Percentiles rank a stretch among this genome's conserved stretches.
These are phyloP conservation scores for Setipinna tenuifilis DNA, from an alignment of 2,797 vertebrate species.

Conservation along the genomic window DNA sequence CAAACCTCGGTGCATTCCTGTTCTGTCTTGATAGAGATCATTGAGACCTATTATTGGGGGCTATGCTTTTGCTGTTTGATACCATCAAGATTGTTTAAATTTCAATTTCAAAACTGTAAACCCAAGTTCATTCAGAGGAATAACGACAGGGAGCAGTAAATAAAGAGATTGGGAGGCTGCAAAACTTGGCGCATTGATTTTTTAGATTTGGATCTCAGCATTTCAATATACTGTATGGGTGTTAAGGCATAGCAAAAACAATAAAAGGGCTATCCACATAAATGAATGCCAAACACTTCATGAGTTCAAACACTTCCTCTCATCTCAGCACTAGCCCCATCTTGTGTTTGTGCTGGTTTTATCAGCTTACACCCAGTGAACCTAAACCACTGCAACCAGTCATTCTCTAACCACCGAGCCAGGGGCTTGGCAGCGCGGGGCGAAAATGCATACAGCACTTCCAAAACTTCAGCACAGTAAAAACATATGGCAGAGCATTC, in stretches of 20 bases:
- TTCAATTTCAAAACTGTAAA: neutral
- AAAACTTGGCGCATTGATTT: neutral
- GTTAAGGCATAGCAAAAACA: neutral
- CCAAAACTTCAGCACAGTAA: neutral
- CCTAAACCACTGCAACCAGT: neutral
- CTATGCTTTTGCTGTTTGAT: neutral
- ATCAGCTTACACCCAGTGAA: neutral
- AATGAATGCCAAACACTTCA: constrained; percentile 6
- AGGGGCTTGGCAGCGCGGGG: neutral
- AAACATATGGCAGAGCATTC: neutral
- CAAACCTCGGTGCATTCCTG: neutral
- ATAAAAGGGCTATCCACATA: neutral
- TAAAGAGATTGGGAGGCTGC: constrained; percentile 1
- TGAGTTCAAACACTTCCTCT: neutral
- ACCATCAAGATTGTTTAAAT: neutral
- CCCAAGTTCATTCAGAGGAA: neutral
- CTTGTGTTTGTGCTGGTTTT: neutral
- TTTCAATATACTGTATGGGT: neutral
- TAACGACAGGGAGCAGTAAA: neutral
- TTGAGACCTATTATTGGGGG: neutral
- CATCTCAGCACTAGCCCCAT: neutral
- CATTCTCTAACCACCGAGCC: neutral
- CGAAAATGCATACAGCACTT: neutral
- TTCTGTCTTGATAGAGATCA: neutral
- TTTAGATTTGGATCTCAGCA: neutral